Evolutionary conservation across 2,888 invertebrate genomes (phyloP), one percentile per base, ranked within the genome.

Genomic region (Entomobrya proxima): DNA sequence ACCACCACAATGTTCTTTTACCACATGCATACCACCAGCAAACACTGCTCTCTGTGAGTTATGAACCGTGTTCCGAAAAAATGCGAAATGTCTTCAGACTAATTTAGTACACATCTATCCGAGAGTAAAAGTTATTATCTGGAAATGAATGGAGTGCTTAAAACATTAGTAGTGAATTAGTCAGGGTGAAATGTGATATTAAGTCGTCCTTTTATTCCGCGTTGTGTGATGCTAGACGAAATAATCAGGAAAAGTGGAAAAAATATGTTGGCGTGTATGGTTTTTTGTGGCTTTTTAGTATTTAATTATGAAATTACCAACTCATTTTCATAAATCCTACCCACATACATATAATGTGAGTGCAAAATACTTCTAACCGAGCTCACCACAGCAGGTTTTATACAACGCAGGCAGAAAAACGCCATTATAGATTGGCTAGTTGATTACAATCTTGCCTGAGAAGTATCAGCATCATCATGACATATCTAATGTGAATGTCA

Each of bases 51-150:
- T 1, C 55, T 55, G 32, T 74, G 55, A 75, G 75, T 75, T 75
- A 37, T 75, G 75, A 55, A 75, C 52, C 21, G 37, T 52, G 32
- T 74, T 18, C 74, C 18, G 74, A 24, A 55, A 74, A 75, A 75
- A 55, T 55, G 75, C 27, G 37, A 37, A 75, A 75, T 75, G 75
- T 37, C 52, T 52, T 75, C 75, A 75, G 35, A 37, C 55, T 55
- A 75, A 75, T 75, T 75, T 75, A 75, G 37, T 75, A 21, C 50
- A 50, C 72, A 47, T 44, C 52, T 37, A 75, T 32, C 21, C 21
- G 52, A 75, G 55, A 55, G 75, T 35, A 75, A 75, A 75, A 75
- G 75, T 55, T 75, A 75, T 75, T 75, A 75, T 75, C 75, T 75
- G 75, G 55, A 55, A 75, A 75, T 75, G 75, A 75, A 75, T 75